phyloP scores from a whole-genome alignment of 2,797 vertebrate genomes.

The Forpus xanthops region DNA sequence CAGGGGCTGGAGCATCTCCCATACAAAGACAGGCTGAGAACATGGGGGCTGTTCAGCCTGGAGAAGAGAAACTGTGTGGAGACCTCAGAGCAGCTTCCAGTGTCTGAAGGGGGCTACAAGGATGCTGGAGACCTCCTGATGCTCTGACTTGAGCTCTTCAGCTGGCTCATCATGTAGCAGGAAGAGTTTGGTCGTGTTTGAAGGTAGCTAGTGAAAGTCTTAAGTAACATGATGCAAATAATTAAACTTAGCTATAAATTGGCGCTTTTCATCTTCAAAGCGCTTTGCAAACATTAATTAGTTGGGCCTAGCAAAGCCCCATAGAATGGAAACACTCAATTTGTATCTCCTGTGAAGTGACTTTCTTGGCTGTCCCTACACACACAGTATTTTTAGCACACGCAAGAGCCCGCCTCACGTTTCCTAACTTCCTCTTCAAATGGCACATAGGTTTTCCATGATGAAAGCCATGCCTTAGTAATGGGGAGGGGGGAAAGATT shows the following conservation, averaged over 20 bases:
- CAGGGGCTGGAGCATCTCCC: not conserved
- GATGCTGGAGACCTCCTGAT: not conserved
- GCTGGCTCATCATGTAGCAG: not conserved
- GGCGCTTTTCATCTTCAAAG: constrained; percentile 50
- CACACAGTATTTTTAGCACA: not conserved
- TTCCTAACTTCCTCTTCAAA: not conserved
- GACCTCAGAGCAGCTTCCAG: not conserved
- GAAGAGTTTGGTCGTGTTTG: not conserved
- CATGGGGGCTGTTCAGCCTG: no score
- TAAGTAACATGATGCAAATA: constrained; percentile 45
- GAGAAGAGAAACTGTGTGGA: not conserved
- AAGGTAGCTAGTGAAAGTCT: constrained; percentile 11
- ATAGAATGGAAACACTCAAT: not conserved
- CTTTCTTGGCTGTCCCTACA: not conserved
- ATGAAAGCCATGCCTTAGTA: constrained; percentile 22
- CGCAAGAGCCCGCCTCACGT: not conserved
- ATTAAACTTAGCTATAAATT: constrained; percentile 25
- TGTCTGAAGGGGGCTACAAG: not conserved
- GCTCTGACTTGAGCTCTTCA: not conserved
- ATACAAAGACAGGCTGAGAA: not conserved
- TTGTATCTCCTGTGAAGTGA: not conserved
- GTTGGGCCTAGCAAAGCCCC: not conserved
- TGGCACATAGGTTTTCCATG: not conserved
- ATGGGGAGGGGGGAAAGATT: not conserved
- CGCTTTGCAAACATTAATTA: constrained; percentile 38